Conservation (phyloP, 2,113 vertebrate genomes). For the Monopterus albus region DNA sequence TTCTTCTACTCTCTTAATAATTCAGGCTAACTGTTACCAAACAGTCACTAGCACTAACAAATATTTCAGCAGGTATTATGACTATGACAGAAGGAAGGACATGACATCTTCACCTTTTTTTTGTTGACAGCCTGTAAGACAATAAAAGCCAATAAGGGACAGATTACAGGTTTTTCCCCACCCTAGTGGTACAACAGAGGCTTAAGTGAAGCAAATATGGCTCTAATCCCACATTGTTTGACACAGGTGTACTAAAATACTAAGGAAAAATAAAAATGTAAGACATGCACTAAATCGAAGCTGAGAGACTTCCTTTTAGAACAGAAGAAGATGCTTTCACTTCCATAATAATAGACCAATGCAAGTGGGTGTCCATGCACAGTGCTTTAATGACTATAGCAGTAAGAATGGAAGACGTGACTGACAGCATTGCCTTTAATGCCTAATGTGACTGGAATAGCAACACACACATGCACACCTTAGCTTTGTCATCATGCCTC, state of each 20-base stretch:
- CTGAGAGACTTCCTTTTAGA: not conserved
- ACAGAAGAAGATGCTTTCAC: not conserved
- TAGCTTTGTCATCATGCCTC: conserved; percentile 12
- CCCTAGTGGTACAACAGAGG: conserved; percentile 1
- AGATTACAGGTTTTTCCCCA: not conserved
- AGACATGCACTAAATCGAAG: not conserved
- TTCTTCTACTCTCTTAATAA: no score
- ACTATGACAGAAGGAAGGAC: no score
- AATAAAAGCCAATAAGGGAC: not conserved
- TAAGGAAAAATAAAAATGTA: not conserved
- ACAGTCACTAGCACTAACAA: no score
- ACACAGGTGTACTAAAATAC: not conserved
- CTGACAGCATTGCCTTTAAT: not conserved
- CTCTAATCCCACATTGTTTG: conserved; percentile 27
- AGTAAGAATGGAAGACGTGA: not conserved
- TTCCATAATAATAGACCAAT: conserved; percentile 8
- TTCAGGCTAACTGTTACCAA: no score
- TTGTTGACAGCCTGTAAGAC: conserved; percentile 12
- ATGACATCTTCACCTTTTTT: not conserved
- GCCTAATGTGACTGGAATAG: not conserved
- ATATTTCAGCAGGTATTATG: no score
- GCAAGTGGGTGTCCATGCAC: no score
- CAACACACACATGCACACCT: conserved; percentile 1
- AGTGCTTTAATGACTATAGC: not conserved
- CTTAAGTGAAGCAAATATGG: conserved; percentile 3